phyloP scores from a whole-genome alignment of 1,140 invertebrate genomes.

The Vanessa atalanta region DNA sequence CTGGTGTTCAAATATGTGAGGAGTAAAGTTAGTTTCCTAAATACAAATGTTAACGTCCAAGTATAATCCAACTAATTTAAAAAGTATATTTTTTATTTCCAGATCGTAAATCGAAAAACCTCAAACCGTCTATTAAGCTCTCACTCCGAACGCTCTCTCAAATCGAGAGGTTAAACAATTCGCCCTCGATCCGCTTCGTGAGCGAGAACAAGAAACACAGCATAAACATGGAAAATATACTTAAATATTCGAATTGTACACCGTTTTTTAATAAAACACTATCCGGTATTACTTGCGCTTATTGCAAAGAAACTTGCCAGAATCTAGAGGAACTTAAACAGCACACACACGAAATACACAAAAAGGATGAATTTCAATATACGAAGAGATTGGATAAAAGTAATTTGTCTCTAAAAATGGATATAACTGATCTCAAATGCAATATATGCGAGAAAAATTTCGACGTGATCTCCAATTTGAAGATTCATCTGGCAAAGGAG shows the following conservation, averaged over 20 bases:
- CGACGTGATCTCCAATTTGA: conserved; percentile 50
- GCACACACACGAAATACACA: conserved; percentile 53
- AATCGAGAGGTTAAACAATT: conserved; percentile 41
- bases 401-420: conserved; percentile 67
- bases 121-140: conserved; percentile 41
- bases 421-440: conserved; percentile 66
- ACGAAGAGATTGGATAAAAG: conserved; percentile 57
- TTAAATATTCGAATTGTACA: conserved; percentile 70
- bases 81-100: conserved; percentile 33
- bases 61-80: background rate
- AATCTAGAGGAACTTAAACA: conserved; percentile 45
- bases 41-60: background rate
- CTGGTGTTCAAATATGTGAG: too few species aligned
- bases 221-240: conserved; percentile 59
- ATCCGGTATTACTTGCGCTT: conserved; percentile 62
- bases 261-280: conserved; percentile 68
- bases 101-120: conserved; percentile 52
- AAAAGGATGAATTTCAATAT: conserved; percentile 43
- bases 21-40: too few species aligned
- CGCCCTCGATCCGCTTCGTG: conserved; percentile 32
- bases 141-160: conserved; percentile 40
- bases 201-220: conserved; percentile 60
- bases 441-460: conserved; percentile 49
- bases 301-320: conserved; percentile 55
- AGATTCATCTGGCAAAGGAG: conserved; percentile 53